These are phyloP conservation scores for Oceanodroma leucorhoa DNA, from an alignment of 2,797 vertebrate species.

Conservation along the genomic window DNA sequence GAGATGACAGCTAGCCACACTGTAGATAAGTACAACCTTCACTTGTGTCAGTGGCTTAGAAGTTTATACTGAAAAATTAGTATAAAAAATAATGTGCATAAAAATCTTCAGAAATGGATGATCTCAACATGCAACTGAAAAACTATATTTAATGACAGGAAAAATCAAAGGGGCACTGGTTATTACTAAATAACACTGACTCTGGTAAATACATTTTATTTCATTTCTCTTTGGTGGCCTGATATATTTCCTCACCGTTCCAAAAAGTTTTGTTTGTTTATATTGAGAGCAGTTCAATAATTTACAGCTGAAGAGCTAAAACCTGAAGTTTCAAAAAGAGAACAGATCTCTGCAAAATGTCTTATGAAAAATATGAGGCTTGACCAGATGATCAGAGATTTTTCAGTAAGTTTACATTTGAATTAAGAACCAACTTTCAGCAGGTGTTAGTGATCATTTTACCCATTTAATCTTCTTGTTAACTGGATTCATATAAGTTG, in stretches of 20 bases:
- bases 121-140: not conserved
- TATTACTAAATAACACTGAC: not conserved
- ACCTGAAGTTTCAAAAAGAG: not conserved
- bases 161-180: not conserved
- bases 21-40: not conserved
- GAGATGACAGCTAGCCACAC: not conserved
- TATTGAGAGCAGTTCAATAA: not conserved
- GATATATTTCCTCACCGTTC: not conserved
- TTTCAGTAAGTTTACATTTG: not conserved
- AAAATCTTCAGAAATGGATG: not conserved
- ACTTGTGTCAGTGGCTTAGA: not conserved
- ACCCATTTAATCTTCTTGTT: not conserved
- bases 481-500: not conserved
- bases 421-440: not conserved
- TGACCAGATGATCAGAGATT: not conserved
- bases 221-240: not conserved
- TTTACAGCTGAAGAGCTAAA: not conserved
- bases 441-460: not conserved
- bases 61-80: not conserved
- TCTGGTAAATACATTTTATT: accelerated
- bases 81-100: not conserved
- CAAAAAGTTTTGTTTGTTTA: not conserved
- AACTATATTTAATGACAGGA: not conserved
- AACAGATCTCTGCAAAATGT: not conserved
- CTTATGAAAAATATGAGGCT: not conserved